A percentile compares a stretch with the other conserved stretches of the same genome.
These are phyloP conservation scores for Yoshiicerus persimilis DNA, from an alignment of 1,140 invertebrate genomes.

Conservation along the genomic window DNA sequence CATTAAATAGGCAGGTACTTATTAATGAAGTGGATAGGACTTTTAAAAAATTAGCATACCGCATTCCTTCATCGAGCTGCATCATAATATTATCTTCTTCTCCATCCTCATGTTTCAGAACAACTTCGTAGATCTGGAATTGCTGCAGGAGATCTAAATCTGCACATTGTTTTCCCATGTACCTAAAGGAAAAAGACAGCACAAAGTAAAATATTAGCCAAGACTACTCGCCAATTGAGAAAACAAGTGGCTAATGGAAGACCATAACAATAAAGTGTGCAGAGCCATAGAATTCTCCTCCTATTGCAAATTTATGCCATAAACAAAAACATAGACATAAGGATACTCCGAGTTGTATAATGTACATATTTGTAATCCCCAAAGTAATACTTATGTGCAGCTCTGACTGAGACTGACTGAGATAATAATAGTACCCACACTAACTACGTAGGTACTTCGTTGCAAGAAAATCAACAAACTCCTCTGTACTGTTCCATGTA, in stretches of 20 bases:
- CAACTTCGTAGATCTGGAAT: constrained; percentile 93
- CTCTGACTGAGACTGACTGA: no score
- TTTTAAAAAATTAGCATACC: constrained; percentile 53
- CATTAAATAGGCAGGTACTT: not conserved
- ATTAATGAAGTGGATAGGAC: not conserved
- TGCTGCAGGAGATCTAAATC: constrained; percentile 91
- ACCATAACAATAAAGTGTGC: not conserved
- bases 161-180: constrained; percentile 90
- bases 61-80: constrained; percentile 77
- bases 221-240: not conserved
- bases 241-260: not conserved
- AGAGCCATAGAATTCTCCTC: not conserved
- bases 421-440: not conserved
- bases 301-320: not conserved
- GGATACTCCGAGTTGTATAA: no score
- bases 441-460: not conserved
- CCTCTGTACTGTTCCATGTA: not conserved
- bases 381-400: no score
- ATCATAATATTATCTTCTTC: constrained; percentile 70
- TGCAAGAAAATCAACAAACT: not conserved
- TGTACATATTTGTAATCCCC: no score
- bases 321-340: not conserved
- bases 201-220: not conserved
- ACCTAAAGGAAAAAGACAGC: constrained; percentile 54
- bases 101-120: constrained; percentile 84